These are phyloP conservation scores for Steinernema carpocapsae DNA, from an alignment of 2,888 invertebrate species.

Conservation along the genomic window DNA sequence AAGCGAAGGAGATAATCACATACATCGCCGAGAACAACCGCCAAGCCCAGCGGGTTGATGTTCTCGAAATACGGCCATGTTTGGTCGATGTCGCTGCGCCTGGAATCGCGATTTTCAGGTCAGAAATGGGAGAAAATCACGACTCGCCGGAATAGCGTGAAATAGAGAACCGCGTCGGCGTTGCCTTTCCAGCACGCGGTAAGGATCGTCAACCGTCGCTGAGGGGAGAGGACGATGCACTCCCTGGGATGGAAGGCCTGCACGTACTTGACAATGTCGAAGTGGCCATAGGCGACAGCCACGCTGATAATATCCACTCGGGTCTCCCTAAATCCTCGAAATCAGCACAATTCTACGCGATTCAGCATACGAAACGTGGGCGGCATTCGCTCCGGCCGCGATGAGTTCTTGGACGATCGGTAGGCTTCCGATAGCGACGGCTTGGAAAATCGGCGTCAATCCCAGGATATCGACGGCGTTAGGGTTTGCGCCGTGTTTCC, in stretches of 20 bases:
- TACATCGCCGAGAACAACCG: background rate
- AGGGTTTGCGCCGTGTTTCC: background rate
- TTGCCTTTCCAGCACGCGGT: background rate
- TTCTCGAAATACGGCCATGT: background rate
- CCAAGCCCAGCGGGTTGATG: conserved; percentile 3
- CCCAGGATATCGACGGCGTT: conserved; percentile 17
- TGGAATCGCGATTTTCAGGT: background rate
- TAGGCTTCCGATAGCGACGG: background rate
- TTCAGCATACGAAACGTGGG: background rate
- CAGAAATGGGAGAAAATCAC: background rate
- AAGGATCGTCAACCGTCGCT: conserved; percentile 8
- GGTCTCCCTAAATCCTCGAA: background rate
- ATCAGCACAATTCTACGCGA: background rate
- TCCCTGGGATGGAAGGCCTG: background rate
- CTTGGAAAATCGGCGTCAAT: conserved; percentile 4
- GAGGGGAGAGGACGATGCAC: background rate
- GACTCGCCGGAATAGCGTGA: conserved; percentile 4
- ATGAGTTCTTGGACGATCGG: background rate
- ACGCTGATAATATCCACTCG: conserved; percentile 7
- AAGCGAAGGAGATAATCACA: no score
- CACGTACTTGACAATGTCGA: conserved; percentile 5
- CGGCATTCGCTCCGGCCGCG: conserved; percentile 7
- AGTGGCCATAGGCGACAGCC: conserved; percentile 4
- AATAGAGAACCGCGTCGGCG: background rate
- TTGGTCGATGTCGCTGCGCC: conserved; percentile 21